Evolutionary conservation across 2,888 invertebrate species (phyloP), one percentile per base, ranked within the genome.

Genomic region (Anagyrus pseudococci): DNA sequence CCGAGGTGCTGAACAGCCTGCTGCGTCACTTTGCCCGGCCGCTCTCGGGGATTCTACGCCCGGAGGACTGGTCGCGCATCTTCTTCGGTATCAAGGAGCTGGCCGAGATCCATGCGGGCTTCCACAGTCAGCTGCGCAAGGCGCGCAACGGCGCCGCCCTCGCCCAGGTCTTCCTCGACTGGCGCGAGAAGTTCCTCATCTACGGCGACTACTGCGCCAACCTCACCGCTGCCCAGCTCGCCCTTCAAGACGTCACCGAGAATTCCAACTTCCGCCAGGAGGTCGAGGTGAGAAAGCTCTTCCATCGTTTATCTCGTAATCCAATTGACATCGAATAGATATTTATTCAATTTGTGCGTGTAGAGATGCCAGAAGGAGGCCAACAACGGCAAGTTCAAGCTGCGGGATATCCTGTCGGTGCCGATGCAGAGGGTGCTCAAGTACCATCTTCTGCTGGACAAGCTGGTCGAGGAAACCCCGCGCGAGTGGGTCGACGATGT

Each of bases 391-490:
- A 91, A 94, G 77, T 96, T 98, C 77, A 94, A 96, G 81, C 84
- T 99, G 70, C 87, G 97, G 52, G 99, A 99, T 81, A 92, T 99
- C 69, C 84, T 99, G 49, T 94, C 96, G 22, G 96, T 99, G 68
- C 99, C 99, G 46, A 97, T 99, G 95, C 99, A 99, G 83, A 86
- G 99, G 78, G 92, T 99, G 71, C 87, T 99, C 68, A 99, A 98
- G 80, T 99, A 99, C 83, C 98, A 98, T 81, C 85, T 99, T 59
- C 83, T 99, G 53, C 83, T 98, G 61, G 93, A 95, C 80, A 97
- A 94, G 81, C 83, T 95, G 53, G 89, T 94, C 57, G 91, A 92
- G 74, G 92, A 93, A 80, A 94, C 94, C 0, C 91, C 91, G 69
- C 88, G 88, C 70, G 92, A 92, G 88, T 88, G 88, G 75, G 90